These are phyloP conservation scores for Spea hammondii DNA, from an alignment of 2,797 vertebrate genomes.

Conservation along the genomic window DNA sequence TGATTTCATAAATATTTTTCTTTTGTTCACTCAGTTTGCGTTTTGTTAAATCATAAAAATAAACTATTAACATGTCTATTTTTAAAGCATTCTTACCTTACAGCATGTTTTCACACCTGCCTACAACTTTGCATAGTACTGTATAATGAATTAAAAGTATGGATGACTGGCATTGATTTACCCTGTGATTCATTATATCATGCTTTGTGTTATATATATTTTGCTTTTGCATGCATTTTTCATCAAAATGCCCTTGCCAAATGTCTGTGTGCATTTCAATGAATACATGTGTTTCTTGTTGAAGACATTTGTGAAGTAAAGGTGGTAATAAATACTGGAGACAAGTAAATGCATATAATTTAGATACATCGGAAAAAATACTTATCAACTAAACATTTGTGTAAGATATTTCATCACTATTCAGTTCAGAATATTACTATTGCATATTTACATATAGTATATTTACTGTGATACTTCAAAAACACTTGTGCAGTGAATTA, in stretches of 20 bases:
- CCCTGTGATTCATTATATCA: neutral
- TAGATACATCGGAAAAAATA: neutral
- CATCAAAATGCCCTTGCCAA: constrained; percentile 8
- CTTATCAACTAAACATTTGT: neutral
- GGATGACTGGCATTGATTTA: constrained; percentile 10
- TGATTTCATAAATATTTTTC: too few species aligned
- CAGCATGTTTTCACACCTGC: too few species aligned
- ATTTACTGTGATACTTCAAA: too few species aligned
- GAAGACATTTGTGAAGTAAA: constrained; percentile 9
- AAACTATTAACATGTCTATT: too few species aligned
- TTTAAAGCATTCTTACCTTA: too few species aligned
- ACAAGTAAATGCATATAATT: neutral
- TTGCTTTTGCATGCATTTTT: constrained; percentile 7
- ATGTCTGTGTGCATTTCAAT: constrained; percentile 10
- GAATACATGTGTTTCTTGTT: constrained; percentile 32
- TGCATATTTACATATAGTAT: too few species aligned
- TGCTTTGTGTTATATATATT: neutral
- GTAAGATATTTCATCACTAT: neutral
- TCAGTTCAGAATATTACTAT: too few species aligned
- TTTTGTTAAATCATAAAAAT: too few species aligned
- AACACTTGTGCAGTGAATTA: too few species aligned
- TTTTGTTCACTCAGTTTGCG: too few species aligned
- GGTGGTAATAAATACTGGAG: constrained; percentile 7
- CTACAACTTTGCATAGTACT: too few species aligned
- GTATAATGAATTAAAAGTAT: constrained; percentile 1